Percentiles rank a stretch among this genome's conserved stretches.
Evolutionary conservation across 2,113 vertebrate species (phyloP).

Genomic region (Indri indri): DNA sequence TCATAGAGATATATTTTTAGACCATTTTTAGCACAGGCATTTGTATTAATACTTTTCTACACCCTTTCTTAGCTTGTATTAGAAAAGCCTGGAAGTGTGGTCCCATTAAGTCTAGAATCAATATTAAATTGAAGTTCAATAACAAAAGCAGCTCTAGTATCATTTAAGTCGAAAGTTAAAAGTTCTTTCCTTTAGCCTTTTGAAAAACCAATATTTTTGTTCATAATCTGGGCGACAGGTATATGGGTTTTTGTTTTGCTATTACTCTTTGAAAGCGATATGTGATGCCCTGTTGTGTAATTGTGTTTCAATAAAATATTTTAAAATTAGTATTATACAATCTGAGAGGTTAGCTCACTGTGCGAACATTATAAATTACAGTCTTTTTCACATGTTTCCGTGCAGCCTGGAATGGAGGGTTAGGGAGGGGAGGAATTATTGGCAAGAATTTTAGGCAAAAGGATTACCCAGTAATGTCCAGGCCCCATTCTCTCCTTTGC

Average conservation of each 20-base stretch:
- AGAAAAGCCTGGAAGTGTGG: neutral
- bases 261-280: neutral
- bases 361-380: neutral
- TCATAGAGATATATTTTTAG: neutral
- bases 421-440: neutral
- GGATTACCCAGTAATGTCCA: neutral
- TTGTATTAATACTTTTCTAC: constrained; percentile 7
- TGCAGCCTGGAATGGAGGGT: neutral
- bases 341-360: neutral
- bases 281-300: neutral
- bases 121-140: neutral
- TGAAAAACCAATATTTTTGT: neutral
- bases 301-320: neutral
- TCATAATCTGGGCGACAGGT: neutral
- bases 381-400: neutral
- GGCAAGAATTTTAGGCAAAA: neutral
- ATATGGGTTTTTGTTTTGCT: neutral
- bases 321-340: neutral
- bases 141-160: neutral
- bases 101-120: neutral
- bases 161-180: neutral
- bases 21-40: neutral
- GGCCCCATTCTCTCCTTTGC: neutral
- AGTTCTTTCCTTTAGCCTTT: neutral
- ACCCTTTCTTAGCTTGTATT: neutral